Percentiles rank a stretch among this genome's conserved stretches.
Conservation (phyloP, 2,113 vertebrate genomes). For the Gallinago paraguaiae region DNA sequence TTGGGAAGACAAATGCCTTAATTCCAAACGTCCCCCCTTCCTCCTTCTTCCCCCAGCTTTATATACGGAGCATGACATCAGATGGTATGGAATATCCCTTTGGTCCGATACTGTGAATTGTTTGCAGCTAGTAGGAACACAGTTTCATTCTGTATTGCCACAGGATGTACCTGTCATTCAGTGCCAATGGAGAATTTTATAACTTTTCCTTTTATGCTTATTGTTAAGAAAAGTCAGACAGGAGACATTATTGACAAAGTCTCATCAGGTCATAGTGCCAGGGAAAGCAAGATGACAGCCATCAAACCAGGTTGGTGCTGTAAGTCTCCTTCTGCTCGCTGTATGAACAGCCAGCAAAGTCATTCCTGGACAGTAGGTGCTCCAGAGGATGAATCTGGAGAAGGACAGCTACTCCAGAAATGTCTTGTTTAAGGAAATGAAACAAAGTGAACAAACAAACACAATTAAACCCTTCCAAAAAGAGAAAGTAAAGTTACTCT, state of each 20-base stretch:
- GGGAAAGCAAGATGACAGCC: neutral
- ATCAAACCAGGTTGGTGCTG: neutral
- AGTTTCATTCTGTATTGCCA: neutral
- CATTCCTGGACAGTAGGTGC: neutral
- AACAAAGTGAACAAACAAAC: neutral
- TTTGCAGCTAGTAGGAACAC: neutral
- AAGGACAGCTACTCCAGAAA: neutral
- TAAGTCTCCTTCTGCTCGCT: neutral
- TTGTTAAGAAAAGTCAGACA: neutral
- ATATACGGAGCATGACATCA: neutral
- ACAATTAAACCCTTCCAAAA: neutral
- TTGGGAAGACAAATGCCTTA: neutral
- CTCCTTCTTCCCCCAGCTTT: neutral
- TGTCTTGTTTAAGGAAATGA: neutral
- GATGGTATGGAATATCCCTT: neutral
- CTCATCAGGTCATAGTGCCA: neutral
- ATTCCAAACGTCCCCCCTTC: neutral
- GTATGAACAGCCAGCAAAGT: neutral
- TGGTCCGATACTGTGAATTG: neutral
- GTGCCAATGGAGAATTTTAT: neutral
- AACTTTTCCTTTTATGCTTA: neutral
- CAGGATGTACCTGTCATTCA: neutral
- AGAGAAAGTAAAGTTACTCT: neutral
- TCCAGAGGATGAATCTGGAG: neutral
- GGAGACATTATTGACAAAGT: neutral